Base-by-base conservation (phyloP, 1,140 invertebrate species). In the Drosophila ironensis region DNA sequence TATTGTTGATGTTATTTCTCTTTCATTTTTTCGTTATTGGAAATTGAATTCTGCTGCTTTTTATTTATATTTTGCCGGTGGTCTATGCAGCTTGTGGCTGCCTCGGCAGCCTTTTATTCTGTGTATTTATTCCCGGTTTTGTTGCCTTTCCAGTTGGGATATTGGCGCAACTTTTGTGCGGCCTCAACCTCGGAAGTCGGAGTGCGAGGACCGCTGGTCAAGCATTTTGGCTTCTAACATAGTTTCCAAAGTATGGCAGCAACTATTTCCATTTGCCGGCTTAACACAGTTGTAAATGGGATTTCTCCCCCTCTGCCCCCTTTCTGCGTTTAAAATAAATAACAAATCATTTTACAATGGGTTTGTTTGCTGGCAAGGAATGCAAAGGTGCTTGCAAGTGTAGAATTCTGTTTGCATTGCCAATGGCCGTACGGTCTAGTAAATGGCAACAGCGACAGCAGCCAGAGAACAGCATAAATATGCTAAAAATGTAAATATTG, bases 401-500 rank as follows among this genome's bases (percentile, higher is more conserved):
- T 64, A 69, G 66, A 41, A 82, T 82, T 54, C 72, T 76, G 77
- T 82, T 81, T 81, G 72, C 68, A 76, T 69, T 82, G 68, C 40
- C 77, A 69, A 81, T 76, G 71, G 61, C 77, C 72, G 74, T 69
- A 60, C 77, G 61, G 77, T 82, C 77, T 82, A 71, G 56, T 82
- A 70, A 70, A 40, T 60, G 73, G 17, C 67, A 77, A 59, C 67
- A 77, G 53, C 57, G 52, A 17, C 25, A 37, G 16, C 47, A 41
- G 52, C 28, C 40, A 74, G 67, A 61, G n/a, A n/a, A n/a, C n/a
- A n/a, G 73, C 74, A 78, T 78, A 78, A 78, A 78, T 78, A 69
- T 78, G 61, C 61, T 68, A 78, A 72, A 78, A 78, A 78, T 78
- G 74, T 78, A 78, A 78, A 78, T 78, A 69, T 71, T 72, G 52